Conservation (phyloP, 2,113 vertebrate species). For the Coryphaenoides rupestris region DNA sequence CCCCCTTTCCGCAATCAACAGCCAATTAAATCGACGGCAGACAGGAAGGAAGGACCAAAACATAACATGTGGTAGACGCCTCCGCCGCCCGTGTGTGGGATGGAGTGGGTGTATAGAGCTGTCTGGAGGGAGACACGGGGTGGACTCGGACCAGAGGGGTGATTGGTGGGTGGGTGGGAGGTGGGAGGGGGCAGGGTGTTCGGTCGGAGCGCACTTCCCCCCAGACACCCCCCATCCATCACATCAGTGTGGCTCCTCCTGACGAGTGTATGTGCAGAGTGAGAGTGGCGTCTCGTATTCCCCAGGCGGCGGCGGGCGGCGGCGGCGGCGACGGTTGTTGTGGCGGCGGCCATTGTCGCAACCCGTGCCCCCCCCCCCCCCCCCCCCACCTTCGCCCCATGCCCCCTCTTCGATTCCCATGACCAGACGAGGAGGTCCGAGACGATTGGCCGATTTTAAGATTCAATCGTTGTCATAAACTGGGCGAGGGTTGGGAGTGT, state of each 20-base stretch:
- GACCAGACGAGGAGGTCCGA: no score
- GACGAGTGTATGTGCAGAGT: constrained; percentile 51
- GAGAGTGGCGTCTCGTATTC: constrained; percentile 43
- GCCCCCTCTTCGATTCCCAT: no score
- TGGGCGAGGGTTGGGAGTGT: no score
- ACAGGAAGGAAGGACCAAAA: not conserved
- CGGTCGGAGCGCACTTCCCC: constrained; percentile 41
- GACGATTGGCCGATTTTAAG: no score
- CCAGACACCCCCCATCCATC: constrained; percentile 54
- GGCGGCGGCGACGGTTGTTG: not conserved
- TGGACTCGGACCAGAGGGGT: constrained; percentile 28
- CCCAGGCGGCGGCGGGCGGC: not conserved
- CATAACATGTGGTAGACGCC: not conserved
- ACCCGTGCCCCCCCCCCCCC: no score
- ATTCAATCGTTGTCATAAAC: no score
- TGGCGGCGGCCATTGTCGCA: no score
- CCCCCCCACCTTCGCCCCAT: no score
- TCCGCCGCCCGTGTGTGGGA: constrained; percentile 15
- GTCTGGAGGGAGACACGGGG: constrained; percentile 26
- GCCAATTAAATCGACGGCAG: no score
- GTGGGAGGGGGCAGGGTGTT: no score
- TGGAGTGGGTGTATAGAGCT: not conserved
- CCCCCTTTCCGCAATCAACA: no score
- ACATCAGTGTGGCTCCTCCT: constrained; percentile 47
- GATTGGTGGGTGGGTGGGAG: not conserved